Evolutionary conservation across 2,888 invertebrate species (phyloP).

Genomic region (Pyrochroa serraticornis): DNA sequence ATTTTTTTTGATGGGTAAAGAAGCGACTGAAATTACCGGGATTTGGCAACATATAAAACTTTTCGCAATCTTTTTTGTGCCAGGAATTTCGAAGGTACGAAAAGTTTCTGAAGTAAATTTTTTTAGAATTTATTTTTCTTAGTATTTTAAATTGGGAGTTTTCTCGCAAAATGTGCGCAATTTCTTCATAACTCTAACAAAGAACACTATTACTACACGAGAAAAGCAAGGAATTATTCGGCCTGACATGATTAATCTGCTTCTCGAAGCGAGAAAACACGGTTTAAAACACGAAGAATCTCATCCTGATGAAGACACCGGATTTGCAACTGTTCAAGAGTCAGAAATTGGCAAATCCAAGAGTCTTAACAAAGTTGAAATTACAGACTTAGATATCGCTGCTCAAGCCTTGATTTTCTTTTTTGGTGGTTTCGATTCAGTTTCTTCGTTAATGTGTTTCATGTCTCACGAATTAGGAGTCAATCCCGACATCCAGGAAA

Average conservation of each 20-base stretch:
- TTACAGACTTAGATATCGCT: conserved; percentile 59
- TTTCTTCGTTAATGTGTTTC: conserved; percentile 59
- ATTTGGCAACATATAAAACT: no score
- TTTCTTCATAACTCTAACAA: conserved; percentile 38
- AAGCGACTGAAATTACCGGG: conserved; percentile 26
- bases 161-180: background rate
- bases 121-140: no score
- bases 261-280: conserved; percentile 55
- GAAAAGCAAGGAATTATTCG: conserved; percentile 58
- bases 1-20: conserved; percentile 56
- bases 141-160: background rate
- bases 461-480: conserved; percentile 63
- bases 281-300: conserved; percentile 20
- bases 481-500: conserved; percentile 64
- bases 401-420: conserved; percentile 63
- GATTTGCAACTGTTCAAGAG: conserved; percentile 44
- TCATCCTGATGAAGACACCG: conserved; percentile 8
- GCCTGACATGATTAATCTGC: conserved; percentile 64
- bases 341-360: conserved; percentile 41
- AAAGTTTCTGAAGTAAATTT: no score
- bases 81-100: no score
- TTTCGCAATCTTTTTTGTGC: no score
- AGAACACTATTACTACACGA: conserved; percentile 56
- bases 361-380: conserved; percentile 23
- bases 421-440: conserved; percentile 61